Percentiles rank a stretch among this genome's conserved stretches.
These are phyloP conservation scores for Cossypha dichroa DNA, from an alignment of 2,797 vertebrate species.

Conservation along the genomic window DNA sequence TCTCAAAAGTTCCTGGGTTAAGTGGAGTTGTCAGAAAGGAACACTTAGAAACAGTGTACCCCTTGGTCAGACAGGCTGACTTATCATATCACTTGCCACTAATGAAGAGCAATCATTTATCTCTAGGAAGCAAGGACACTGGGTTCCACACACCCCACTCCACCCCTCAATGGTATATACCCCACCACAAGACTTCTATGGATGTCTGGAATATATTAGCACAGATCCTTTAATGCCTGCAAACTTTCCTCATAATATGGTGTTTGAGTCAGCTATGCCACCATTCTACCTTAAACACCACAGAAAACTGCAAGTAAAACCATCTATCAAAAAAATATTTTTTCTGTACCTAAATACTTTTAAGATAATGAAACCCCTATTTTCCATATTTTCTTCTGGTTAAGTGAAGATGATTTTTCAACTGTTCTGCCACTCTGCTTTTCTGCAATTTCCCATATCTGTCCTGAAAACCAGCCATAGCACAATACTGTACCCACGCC, in stretches of 20 bases:
- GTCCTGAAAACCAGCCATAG: background rate
- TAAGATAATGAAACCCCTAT: accelerated
- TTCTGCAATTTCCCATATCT: background rate
- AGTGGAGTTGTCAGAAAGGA: background rate
- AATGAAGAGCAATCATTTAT: background rate
- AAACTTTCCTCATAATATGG: background rate
- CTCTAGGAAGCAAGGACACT: background rate
- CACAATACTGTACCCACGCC: background rate
- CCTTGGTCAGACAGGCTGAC: background rate
- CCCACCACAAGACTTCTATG: background rate
- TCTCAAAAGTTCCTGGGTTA: background rate
- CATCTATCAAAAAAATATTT: background rate
- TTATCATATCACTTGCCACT: background rate
- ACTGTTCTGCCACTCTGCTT: background rate
- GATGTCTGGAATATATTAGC: background rate
- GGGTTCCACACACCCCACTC: background rate
- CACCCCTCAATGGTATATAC: background rate
- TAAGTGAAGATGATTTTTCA: background rate
- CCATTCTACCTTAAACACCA: background rate
- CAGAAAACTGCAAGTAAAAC: background rate
- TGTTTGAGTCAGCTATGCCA: background rate
- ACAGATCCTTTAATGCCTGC: background rate
- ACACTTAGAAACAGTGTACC: background rate
- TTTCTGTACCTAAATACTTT: background rate
- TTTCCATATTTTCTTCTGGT: background rate